phyloP scores from a whole-genome alignment of 2,113 vertebrate species.

The Phrynosoma platyrhinos region DNA sequence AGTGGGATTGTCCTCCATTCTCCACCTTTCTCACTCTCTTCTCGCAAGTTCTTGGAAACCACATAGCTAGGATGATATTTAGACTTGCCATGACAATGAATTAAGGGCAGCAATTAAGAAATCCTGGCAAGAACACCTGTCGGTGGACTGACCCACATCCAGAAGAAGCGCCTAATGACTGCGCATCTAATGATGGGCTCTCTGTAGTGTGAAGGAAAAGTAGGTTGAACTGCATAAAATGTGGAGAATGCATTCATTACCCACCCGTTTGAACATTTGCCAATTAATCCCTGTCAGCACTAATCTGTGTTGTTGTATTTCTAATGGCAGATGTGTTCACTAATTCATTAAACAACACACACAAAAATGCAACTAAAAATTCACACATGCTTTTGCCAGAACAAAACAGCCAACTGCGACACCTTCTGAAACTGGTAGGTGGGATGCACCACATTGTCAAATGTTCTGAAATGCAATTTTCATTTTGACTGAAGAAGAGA shows the following conservation, averaged over 20 bases:
- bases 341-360: constrained; percentile 30
- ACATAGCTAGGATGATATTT: constrained; percentile 14
- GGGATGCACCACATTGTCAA: neutral
- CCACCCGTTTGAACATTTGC: constrained; percentile 23
- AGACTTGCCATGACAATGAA: constrained; percentile 13
- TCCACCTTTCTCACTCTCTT: neutral
- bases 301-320: constrained; percentile 38
- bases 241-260: constrained; percentile 32
- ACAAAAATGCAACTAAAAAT: neutral
- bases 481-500: neutral
- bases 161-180: constrained; percentile 6
- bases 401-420: too few species aligned
- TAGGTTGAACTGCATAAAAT: constrained; percentile 33
- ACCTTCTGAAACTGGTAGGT: neutral
- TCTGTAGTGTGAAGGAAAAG: constrained; percentile 42
- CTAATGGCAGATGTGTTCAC: constrained; percentile 32
- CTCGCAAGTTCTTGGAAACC: neutral
- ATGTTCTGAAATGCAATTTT: neutral
- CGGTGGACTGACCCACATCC: constrained; percentile 28
- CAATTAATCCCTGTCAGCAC: constrained; percentile 43
- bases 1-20: neutral
- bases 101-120: constrained; percentile 38
- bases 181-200: constrained; percentile 4
- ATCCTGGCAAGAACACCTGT: constrained; percentile 31
- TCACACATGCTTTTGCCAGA: neutral